These are phyloP conservation scores for Dasyurus viverrinus DNA, from an alignment of 2,113 vertebrate species.

Conservation along the genomic window DNA sequence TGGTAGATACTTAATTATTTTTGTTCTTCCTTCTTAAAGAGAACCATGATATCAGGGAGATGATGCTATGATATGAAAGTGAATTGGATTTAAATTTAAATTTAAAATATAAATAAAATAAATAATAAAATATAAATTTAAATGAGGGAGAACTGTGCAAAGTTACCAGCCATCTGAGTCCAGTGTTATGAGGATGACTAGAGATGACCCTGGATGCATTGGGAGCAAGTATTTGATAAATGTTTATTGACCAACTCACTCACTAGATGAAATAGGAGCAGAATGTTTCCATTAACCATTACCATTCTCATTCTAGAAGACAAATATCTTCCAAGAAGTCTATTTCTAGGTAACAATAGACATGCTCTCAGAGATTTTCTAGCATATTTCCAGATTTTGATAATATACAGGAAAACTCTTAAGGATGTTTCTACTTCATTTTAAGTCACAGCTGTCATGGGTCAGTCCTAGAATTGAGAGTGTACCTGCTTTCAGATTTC, in stretches of 20 bases:
- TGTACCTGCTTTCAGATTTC: neutral
- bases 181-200: too few relatives aligned
- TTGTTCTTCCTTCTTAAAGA: too few relatives aligned
- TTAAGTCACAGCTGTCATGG: neutral
- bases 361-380: conserved; percentile 3
- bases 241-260: neutral
- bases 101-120: too few relatives aligned
- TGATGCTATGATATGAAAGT: too few relatives aligned
- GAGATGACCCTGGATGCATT: too few relatives aligned
- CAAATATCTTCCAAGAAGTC: neutral
- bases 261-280: neutral
- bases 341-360: conserved; percentile 9
- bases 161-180: too few relatives aligned
- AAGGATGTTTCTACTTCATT: neutral
- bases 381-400: neutral
- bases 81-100: too few relatives aligned
- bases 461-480: neutral
- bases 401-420: neutral
- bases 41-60: too few relatives aligned
- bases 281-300: neutral
- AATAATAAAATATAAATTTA: too few relatives aligned
- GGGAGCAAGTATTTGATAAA: neutral
- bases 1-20: too few relatives aligned
- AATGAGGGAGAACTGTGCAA: too few relatives aligned
- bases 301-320: neutral